Evolutionary conservation across 2,888 invertebrate species (phyloP), one percentile per base, ranked within the genome.

Genomic region (Isotomurus palustris): DNA sequence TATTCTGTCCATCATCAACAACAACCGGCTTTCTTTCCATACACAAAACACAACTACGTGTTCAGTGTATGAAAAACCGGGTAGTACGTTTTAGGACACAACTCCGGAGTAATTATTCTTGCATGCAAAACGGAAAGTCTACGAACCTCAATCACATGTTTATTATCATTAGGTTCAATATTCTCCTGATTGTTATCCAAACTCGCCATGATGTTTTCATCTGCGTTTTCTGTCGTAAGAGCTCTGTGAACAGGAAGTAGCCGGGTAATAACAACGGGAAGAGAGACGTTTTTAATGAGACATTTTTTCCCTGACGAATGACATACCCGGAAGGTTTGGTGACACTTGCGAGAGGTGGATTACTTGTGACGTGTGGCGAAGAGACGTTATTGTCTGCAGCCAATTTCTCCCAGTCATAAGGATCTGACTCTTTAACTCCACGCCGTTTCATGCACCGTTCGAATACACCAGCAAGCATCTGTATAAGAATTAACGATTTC

Each of bases 381-480:
- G 55, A 56, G 12, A 66, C 58, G 58, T 63, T 70, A 54, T 58
- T 66, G 48, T 70, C 70, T 43, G 64, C 47, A 43, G 67, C 58
- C 43, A 70, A 47, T 72, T 76, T 92, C 79, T 96, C 96, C 95
- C 96, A 96, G 75, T 96, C 96, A 74, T 87, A 96, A 1, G 91
- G 91, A 78, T 96, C 96, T 0, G 84, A 81, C 64, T 92, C 88
- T 69, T 88, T 84, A 10, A 96, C 91, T 24, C 91, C 91, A 17
- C 94, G 82, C 1, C 94, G 81, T 75, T 92, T 91, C 86, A 95
- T 93, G 78, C 95, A 94, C 25, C 93, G 79, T 76, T 93, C 93
- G 72, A 93, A 86, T 53, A 93, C 77, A 5, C 88, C 84, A 49
- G 86, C 85, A 71, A 97, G 79, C 87, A 94, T 89, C 77, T 84